phyloP scores from a whole-genome alignment of 2,797 vertebrate species.

The Liasis olivaceus region DNA sequence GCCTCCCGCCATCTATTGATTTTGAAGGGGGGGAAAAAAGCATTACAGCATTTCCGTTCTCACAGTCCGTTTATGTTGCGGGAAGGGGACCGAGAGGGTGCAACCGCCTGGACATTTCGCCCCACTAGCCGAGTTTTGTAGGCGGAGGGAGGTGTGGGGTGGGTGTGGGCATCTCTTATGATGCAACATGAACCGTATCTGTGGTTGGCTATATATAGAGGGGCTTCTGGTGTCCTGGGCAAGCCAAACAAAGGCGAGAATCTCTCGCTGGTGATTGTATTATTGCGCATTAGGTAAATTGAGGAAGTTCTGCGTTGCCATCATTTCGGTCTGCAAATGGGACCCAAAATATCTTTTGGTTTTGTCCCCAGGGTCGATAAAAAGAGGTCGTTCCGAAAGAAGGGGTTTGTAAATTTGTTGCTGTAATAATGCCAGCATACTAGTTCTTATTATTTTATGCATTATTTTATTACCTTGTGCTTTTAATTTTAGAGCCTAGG shows the following conservation, averaged over 20 bases:
- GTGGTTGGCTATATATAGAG: background rate
- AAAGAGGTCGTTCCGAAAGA: constrained; percentile 1
- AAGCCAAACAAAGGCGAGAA: constrained; percentile 65
- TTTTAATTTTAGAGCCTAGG: background rate
- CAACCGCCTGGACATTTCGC: background rate
- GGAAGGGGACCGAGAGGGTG: background rate
- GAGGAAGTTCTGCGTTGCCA: background rate
- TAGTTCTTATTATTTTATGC: background rate
- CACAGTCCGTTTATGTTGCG: background rate
- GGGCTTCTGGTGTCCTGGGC: constrained; percentile 13
- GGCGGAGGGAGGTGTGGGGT: too few relatives aligned
- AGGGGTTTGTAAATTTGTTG: background rate
- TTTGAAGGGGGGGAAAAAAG: background rate
- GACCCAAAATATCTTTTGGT: background rate
- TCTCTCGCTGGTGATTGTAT: background rate
- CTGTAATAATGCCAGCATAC: background rate
- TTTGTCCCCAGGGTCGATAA: background rate
- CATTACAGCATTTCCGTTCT: background rate
- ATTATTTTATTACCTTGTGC: background rate
- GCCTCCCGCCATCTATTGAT: background rate
- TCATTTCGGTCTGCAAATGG: background rate
- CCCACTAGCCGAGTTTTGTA: background rate
- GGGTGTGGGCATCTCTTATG: too few relatives aligned
- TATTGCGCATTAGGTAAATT: background rate
- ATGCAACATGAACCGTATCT: background rate